Evolutionary conservation across 2,888 invertebrate species (phyloP), one percentile per base, ranked within the genome.

Genomic region (Augiades crinisus): DNA sequence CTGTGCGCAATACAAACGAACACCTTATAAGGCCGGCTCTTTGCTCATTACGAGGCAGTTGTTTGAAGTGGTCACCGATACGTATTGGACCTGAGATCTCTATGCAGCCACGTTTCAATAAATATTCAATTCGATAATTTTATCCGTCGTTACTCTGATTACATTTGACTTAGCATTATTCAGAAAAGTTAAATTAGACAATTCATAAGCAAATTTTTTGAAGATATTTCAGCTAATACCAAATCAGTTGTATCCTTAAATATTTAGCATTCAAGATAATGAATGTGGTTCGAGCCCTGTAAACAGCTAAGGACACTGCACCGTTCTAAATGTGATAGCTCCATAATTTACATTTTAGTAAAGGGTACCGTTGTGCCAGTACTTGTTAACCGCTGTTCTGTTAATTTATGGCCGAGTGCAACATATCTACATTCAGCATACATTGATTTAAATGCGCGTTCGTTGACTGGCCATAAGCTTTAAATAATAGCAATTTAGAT

Each of bases 1-100:
- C 72, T 63, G 64, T 62, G 63, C 62, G 60, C 71, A 68, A 67
- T 68, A 70, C 77, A 77, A 81, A 78, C 78, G 72, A 78, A 74
- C 62, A 57, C 81, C 81, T 64, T 82, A 74, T 79, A 82, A 62
- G 81, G 82, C 55, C 44, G 46, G 52, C 57, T 58, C 68, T 67
- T 67, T 40, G 52, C 76, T 78, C 78, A 81, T 81, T 80, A 79
- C 62, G 64, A 65, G 60, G 63, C 62, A 60, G 51, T 56, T 44
- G 51, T 45, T 44, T 51, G 44, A 45, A 51, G 30, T 50, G 50
- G 43, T 44, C 51, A 45, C 37, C 22, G 31, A 44, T 51, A 51
- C 37, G 51, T 51, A 51, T 22, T 44, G 51, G 44, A 51, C 31
- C 37, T 22, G 41, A 22, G 14, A 36, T 44, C 44, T 44, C 37